Base-by-base conservation (phyloP, 2,797 vertebrate genomes). In the Ctenopoma multispine region DNA sequence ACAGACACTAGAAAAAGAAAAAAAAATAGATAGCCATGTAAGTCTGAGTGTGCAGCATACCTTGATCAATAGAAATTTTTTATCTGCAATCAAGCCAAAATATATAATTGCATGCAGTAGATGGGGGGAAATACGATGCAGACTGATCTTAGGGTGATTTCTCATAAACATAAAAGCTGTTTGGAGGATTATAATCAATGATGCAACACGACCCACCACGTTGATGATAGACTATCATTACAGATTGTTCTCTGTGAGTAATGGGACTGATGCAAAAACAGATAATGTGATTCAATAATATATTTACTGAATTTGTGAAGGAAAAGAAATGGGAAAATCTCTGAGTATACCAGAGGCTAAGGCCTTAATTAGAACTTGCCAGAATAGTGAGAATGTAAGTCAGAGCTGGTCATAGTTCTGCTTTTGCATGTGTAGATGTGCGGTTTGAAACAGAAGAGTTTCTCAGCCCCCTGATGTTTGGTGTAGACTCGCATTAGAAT, bases 111-210 rank as follows among this genome's bases (percentile, higher is more conserved):
- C 82, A 79, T 63, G 63, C 77, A 85, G 76, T 70, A 81, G 65
- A 86, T 78, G 60, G 69, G 48, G 71, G 81, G 75, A 70, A 84
- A 81, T 85, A 86, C 69, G 56, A 90, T 87, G 83, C 80, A 79
- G 75, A 76, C 86, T 86, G 74, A 87, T 90, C 79, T 94, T 90
- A 90, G 86, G 89, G 81, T 81, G 89, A 91, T 90, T 92, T 90
- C 91, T 93, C 92, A 94, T 92, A 90, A 93, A 88, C 92, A 93
- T 93, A 92, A 92, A 92, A 92, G 91, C 90, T 79, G 87, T 91
- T 91, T 87, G 89, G 89, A 88, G 84, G 86, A 93, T 88, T 88
- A 88, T 90, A 92, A 93, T 93, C 92, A 93, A 92, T 93, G 90
- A 78, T 83, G 89, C 90, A 90, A 90, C 85, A 75, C 87, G 87